These are phyloP conservation scores for Heteromormyrus szaboi DNA, from an alignment of 2,797 vertebrate species.

Conservation along the genomic window DNA sequence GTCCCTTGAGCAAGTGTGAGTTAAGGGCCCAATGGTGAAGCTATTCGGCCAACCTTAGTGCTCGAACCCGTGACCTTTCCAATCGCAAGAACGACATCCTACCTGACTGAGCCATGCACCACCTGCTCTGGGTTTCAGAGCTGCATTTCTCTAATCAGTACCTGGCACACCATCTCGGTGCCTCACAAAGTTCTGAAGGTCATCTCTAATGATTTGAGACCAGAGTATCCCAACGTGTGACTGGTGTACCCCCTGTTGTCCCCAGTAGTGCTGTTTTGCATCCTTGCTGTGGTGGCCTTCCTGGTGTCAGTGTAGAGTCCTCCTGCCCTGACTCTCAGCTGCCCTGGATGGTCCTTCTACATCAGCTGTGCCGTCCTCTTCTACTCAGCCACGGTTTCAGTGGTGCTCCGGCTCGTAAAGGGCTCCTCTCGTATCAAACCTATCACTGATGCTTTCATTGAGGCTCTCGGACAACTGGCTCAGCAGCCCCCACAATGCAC, in stretches of 20 bases:
- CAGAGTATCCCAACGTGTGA: background rate
- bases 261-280: slow-evolving; percentile 31
- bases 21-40: background rate
- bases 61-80: background rate
- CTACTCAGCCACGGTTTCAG: slow-evolving; percentile 33
- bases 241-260: background rate
- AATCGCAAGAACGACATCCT: background rate
- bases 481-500: background rate
- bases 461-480: background rate
- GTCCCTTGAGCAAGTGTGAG: background rate
- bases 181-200: background rate
- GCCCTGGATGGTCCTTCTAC: slow-evolving; percentile 46
- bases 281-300: slow-evolving; percentile 30
- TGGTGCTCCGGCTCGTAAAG: slow-evolving; percentile 26
- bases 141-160: background rate
- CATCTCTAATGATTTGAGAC: background rate
- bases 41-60: background rate
- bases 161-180: background rate
- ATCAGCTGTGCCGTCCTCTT: slow-evolving; percentile 39
- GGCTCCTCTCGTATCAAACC: background rate
- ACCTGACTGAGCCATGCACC: background rate
- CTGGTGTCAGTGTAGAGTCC: slow-evolving; percentile 30
- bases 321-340: slow-evolving; percentile 20
- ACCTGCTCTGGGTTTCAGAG: background rate
- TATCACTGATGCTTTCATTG: background rate